These are phyloP conservation scores for Ypsolopha sequella DNA, from an alignment of 2,888 invertebrate species.

Conservation along the genomic window DNA sequence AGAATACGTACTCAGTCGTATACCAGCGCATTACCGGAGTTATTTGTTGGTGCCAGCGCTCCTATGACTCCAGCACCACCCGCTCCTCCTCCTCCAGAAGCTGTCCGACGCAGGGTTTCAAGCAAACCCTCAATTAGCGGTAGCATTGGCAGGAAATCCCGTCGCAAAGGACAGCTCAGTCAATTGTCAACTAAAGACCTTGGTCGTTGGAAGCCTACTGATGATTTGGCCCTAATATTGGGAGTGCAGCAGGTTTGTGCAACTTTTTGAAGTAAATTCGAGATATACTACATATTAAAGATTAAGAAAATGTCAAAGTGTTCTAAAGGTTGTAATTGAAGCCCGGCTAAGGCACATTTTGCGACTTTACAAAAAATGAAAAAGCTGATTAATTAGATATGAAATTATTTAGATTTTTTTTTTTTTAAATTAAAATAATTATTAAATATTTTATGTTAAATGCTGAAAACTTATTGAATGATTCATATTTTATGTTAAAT, in stretches of 20 bases:
- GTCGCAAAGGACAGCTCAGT: constrained; percentile 75
- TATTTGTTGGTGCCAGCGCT: constrained; percentile 20
- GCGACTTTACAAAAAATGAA: too few species aligned
- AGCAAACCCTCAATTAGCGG: constrained; percentile 53
- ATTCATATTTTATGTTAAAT: too few species aligned
- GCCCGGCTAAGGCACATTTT: too few species aligned
- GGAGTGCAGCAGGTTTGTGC: constrained; percentile 87
- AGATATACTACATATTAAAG: too few species aligned
- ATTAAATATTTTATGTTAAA: too few species aligned
- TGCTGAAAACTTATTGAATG: too few species aligned
- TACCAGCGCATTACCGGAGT: constrained; percentile 51
- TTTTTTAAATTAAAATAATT: too few species aligned
- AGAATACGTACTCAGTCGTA: constrained; percentile 61
- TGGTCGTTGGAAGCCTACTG: constrained; percentile 97
- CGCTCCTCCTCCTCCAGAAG: constrained; percentile 26
- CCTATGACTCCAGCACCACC: constrained; percentile 28
- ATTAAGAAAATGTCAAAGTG: too few species aligned
- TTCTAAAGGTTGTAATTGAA: too few species aligned
- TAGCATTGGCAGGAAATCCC: constrained; percentile 55
- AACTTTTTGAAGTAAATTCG: constrained; percentile 1
- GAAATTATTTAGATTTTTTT: too few species aligned
- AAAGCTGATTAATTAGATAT: too few species aligned
- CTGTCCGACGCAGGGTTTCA: constrained; percentile 31
- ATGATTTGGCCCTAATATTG: constrained; percentile 93
- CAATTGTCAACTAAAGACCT: constrained; percentile 84